These are phyloP conservation scores for Eclectus roratus DNA, from an alignment of 2,113 vertebrate genomes.

Conservation along the genomic window DNA sequence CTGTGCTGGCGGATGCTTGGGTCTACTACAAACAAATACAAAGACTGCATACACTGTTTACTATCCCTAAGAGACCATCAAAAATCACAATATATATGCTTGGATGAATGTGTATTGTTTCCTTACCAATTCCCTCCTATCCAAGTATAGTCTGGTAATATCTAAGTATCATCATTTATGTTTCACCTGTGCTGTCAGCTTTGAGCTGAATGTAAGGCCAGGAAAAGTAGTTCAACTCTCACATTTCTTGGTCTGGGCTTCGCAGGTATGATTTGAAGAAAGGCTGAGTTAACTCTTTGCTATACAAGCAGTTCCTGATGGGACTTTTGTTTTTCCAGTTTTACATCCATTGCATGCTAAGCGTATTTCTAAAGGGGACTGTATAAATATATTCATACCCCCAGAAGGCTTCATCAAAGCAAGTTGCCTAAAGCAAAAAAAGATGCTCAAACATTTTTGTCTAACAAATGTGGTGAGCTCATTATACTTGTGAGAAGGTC, in stretches of 20 bases:
- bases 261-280: not conserved
- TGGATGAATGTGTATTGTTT: not conserved
- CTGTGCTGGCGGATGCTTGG: not conserved
- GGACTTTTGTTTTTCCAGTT: not conserved
- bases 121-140: not conserved
- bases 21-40: not conserved
- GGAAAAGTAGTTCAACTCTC: not conserved
- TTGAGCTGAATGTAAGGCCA: not conserved
- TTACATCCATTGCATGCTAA: not conserved
- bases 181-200: not conserved
- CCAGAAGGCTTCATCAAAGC: not conserved
- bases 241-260: not conserved
- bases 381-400: not conserved
- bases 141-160: not conserved
- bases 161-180: not conserved
- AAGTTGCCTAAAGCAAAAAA: not conserved
- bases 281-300: not conserved
- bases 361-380: not conserved
- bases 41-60: not conserved
- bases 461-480: not conserved
- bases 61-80: not conserved
- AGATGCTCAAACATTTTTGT: not conserved
- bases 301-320: not conserved
- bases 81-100: not conserved
- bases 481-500: not conserved